phyloP scores from a whole-genome alignment of 2,797 vertebrate species.

The Peromyscus attwateri region DNA sequence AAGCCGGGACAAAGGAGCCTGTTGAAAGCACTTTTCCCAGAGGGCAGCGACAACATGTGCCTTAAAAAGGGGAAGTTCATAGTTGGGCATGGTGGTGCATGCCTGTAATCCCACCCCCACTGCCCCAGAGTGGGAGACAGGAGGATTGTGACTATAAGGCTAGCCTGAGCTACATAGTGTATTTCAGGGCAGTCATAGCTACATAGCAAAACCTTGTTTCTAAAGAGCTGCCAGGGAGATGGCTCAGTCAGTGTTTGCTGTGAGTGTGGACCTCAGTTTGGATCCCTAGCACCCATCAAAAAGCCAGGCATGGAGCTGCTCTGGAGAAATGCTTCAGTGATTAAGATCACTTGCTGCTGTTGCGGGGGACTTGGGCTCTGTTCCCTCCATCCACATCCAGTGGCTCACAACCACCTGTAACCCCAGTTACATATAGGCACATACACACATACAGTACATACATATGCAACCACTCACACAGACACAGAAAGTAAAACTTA shows the following conservation, averaged over 20 bases:
- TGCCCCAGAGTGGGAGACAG: neutral
- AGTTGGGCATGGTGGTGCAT: neutral
- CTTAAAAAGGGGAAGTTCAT: neutral
- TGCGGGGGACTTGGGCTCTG: neutral
- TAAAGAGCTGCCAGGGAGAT: neutral
- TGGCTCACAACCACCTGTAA: neutral
- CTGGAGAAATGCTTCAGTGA: no score
- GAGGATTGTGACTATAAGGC: neutral
- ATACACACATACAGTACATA: neutral
- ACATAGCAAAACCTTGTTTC: neutral
- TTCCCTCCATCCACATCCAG: neutral
- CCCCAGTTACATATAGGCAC: neutral
- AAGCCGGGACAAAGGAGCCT: conserved; percentile 77
- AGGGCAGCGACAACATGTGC: conserved; percentile 70
- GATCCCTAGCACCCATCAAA: neutral
- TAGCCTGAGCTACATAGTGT: neutral
- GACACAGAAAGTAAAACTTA: neutral
- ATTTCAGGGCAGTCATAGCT: neutral
- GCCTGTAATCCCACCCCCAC: neutral
- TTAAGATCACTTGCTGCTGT: neutral
- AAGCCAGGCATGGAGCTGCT: neutral
- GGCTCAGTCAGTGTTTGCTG: neutral
- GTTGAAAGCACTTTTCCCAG: conserved; percentile 82
- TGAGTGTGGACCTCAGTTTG: neutral
- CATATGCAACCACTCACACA: neutral